Evolutionary conservation across 2,113 vertebrate genomes (phyloP), one percentile per base, ranked within the genome.

Genomic region (Brienomyrus longianalis): DNA sequence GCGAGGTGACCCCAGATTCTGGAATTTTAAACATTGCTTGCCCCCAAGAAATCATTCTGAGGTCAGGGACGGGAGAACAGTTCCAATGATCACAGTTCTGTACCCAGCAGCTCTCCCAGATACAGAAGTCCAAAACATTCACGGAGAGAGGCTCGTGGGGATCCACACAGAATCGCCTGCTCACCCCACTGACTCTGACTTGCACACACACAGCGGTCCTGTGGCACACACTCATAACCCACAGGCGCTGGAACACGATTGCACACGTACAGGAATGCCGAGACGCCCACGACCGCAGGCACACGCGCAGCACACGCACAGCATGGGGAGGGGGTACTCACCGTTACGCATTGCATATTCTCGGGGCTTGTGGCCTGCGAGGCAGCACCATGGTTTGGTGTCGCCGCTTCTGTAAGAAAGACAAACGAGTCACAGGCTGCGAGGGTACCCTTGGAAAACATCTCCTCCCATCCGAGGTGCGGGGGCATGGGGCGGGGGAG

Each of bases 261-360:
- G 8, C 77, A 83, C 45, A 48, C 8, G 13, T 7, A 43, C 2
- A 80, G 74, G 74, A 80, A 80, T 43, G 74, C 39, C 0, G 45
- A 5, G 83, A 48, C 17, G 9, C 43, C 21, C 39, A 23, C 83
- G 45, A 31, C n/a, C 48, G 23, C 39, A 43, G 17, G 23, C 77
- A 3, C 39, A 83, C 39, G 2, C 88, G 1, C 11, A 45, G 85
- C 5, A 54, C 27, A 23, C 19, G 2, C 27, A 48, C 17, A 27
- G 47, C 15, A 10, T 2, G 23, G n/a, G 9, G 11, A 35, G n/a
- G n/a, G 91, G n/a, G 0, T 86, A 96, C 96, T 96, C 92, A 96
- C 96, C 94, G 95, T 95, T 95, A 95, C 93, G 94, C 95, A 96
- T 95, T 96, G 95, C 96, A 96, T 95, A 87, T 95, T 95, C 90